phyloP scores from a whole-genome alignment of 2,113 vertebrate genomes.

The Eretmochelys imbricata region DNA sequence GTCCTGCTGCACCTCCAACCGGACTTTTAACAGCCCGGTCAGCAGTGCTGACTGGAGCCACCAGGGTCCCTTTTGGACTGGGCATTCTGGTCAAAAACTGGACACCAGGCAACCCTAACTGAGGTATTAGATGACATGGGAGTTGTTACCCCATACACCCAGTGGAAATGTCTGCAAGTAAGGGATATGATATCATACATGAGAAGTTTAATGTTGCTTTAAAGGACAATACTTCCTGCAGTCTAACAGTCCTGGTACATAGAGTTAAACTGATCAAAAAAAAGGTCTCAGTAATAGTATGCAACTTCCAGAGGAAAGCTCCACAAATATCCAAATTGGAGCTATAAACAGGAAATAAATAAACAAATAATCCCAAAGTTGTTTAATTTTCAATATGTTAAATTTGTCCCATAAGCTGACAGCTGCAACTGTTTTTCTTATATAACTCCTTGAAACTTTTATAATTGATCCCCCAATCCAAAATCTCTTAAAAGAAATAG shows the following conservation, averaged over 20 bases:
- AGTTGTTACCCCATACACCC: neutral
- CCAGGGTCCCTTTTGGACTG: too few species aligned
- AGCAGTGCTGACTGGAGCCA: too few species aligned
- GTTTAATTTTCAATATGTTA: neutral
- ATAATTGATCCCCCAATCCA: neutral
- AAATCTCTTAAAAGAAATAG: neutral
- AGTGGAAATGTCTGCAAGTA: neutral
- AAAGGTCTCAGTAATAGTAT: fast-evolving
- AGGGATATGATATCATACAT: neutral
- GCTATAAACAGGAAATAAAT: neutral
- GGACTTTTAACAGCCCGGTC: too few species aligned
- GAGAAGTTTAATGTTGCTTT: neutral
- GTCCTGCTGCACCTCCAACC: too few species aligned
- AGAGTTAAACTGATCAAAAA: neutral
- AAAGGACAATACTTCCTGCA: neutral
- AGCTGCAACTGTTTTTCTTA: neutral
- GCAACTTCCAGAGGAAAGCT: neutral
- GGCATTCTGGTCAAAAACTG: too few species aligned
- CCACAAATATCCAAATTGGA: neutral
- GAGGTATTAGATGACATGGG: neutral
- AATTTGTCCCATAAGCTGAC: neutral
- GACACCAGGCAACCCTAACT: too few species aligned
- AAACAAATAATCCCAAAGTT: neutral
- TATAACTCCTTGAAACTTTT: neutral
- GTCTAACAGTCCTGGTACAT: neutral